Evolutionary conservation across 2,113 vertebrate species (phyloP).

Genomic region (Nibea coibor): DNA sequence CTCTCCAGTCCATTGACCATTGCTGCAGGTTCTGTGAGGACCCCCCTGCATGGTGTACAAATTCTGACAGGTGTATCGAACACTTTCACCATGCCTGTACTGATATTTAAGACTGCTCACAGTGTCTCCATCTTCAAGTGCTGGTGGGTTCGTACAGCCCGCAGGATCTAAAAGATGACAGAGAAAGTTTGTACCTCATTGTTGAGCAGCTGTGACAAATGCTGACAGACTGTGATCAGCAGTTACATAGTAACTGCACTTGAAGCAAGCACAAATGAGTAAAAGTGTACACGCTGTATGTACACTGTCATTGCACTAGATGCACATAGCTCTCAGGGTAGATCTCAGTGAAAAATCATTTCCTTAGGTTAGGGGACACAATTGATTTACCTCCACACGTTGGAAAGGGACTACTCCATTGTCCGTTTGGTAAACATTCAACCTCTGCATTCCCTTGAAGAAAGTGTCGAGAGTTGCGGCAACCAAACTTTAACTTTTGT

Average conservation of each 20-base stretch:
- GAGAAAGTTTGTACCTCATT: neutral
- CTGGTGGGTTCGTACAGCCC: constrained; percentile 1
- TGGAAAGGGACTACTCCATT: constrained; percentile 81
- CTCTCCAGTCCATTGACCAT: constrained; percentile 61
- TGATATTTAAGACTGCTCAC: accelerated
- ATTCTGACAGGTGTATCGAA: constrained; percentile 35
- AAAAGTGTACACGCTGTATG: too few species aligned
- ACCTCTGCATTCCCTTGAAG: constrained; percentile 69
- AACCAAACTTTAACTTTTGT: neutral
- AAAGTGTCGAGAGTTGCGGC: accelerated
- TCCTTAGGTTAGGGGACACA: neutral
- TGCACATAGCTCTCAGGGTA: too few species aligned
- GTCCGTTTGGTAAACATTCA: constrained; percentile 80
- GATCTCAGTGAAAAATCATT: neutral
- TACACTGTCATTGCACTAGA: too few species aligned
- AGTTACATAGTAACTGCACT: too few species aligned
- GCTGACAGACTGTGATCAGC: too few species aligned
- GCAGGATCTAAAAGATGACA: neutral
- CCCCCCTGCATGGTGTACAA: neutral
- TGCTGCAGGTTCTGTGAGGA: constrained; percentile 25
- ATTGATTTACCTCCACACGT: constrained; percentile 83
- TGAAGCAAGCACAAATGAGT: too few species aligned
- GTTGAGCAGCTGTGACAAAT: too few species aligned
- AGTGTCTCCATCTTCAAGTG: constrained; percentile 41
- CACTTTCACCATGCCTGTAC: neutral